Evolutionary conservation across 2,888 invertebrate species (phyloP).

Genomic region (Coelogynopora nodosa): DNA sequence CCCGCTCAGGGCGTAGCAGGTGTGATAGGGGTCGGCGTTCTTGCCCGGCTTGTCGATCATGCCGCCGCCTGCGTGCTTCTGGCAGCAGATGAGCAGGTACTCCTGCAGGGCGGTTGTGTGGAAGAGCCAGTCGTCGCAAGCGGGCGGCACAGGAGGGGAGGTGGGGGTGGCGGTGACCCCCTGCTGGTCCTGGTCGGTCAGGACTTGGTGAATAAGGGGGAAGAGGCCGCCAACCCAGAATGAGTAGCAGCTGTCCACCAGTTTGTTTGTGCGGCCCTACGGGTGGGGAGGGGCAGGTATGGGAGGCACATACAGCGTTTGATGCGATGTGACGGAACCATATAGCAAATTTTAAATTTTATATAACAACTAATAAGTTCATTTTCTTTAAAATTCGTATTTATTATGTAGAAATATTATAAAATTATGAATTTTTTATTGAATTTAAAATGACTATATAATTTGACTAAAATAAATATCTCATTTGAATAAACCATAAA

Average conservation of each 20-base stretch:
- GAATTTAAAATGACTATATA: too few species aligned
- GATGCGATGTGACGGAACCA: too few species aligned
- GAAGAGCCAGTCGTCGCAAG: slow-evolving; percentile 69
- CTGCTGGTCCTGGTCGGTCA: neutral
- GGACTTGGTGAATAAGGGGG: slow-evolving; percentile 69
- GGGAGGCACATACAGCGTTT: neutral
- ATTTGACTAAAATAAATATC: too few species aligned
- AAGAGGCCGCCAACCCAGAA: slow-evolving; percentile 96
- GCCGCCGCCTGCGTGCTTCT: slow-evolving; percentile 75
- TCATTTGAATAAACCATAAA: too few species aligned
- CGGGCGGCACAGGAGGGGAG: too few species aligned
- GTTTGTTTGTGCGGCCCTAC: slow-evolving; percentile 88
- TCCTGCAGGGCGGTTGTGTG: slow-evolving; percentile 81
- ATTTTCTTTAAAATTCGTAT: too few species aligned
- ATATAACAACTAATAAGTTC: too few species aligned
- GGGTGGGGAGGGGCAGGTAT: neutral
- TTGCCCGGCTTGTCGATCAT: slow-evolving; percentile 92
- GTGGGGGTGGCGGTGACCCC: slow-evolving; percentile 47
- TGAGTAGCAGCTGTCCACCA: slow-evolving; percentile 96
- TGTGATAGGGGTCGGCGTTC: slow-evolving; percentile 89
- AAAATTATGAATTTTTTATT: too few species aligned
- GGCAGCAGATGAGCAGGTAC: slow-evolving; percentile 87
- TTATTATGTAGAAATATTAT: too few species aligned
- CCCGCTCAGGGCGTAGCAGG: slow-evolving; percentile 91
- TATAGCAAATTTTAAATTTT: too few species aligned